Evolutionary conservation across 2,113 vertebrate genomes (phyloP), one percentile per base, ranked within the genome.

Genomic region (Willisornis vidua): DNA sequence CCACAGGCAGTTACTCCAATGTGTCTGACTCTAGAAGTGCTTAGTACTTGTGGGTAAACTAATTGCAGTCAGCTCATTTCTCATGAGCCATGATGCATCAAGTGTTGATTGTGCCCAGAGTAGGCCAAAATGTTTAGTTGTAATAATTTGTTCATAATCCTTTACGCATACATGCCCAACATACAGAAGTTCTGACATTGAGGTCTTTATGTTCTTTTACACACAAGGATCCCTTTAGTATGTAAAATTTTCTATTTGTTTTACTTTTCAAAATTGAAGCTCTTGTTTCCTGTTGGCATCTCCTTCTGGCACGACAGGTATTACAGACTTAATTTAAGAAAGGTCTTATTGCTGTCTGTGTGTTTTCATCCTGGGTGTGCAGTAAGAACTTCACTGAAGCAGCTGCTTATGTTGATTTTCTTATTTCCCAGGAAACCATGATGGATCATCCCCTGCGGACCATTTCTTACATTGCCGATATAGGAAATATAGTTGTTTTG

Each of bases 391-490:
- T 67, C 3, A 1, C 22, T 66, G 58, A 71, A 88, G 43, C 14
- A 67, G 29, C 33, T 71, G 31, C 62, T 79, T 24, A 79, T 67
- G n/a, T 83, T 41, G 61, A 2, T 51, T 26, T 85, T 95, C 92
- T 14, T 58, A 7, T 62, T 67, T 26, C 45, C 5, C 95, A 99
- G 99, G 99, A 99, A 91, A 99, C 98, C 4, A 99, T 99, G 99
- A 99, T 99, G 99, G 99, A 99, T 97, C 99, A 99, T 95, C 99
- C 99, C n/a, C 95, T 99, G 96, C 96, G 98, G 94, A 99, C 99
- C 96, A 99, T 99, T 90, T 99, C 99, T 63, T 99, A 99, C 96
- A 99, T 99, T 26, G 99, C 99, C 7, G 99, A 99, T 96, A 99
- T 99, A 3, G 99, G 99, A 37, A 99, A 99, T 96, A 99, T 99